phyloP scores from a whole-genome alignment of 2,113 vertebrate genomes.

The Chunga burmeisteri region DNA sequence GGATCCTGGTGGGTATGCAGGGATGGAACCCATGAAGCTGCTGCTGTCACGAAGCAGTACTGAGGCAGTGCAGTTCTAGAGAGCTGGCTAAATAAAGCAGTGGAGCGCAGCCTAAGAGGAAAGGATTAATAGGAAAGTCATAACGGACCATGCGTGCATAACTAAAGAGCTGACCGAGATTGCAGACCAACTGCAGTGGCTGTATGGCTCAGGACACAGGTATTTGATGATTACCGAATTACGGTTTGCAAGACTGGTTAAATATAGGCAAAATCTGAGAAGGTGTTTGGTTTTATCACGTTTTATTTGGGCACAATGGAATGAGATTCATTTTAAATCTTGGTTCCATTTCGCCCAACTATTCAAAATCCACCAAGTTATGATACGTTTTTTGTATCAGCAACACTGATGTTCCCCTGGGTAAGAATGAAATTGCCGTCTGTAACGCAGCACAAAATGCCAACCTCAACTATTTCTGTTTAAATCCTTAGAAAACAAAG shows the following conservation, averaged over 20 bases:
- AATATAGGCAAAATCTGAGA: neutral
- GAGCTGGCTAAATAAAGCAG: neutral
- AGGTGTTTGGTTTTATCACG: neutral
- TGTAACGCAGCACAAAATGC: neutral
- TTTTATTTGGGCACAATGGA: neutral
- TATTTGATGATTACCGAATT: neutral
- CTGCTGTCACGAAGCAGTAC: rapidly evolving
- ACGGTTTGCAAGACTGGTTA: neutral
- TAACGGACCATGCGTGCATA: rapidly evolving
- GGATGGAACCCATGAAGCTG: neutral
- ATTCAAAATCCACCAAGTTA: neutral
- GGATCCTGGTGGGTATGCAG: neutral
- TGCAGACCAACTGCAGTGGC: neutral
- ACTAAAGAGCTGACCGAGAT: neutral
- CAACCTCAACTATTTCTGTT: neutral
- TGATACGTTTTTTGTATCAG: neutral
- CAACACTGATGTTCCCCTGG: neutral
- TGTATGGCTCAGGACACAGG: neutral
- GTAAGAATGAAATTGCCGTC: neutral
- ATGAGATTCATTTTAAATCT: neutral
- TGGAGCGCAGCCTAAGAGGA: neutral
- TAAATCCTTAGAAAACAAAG: neutral
- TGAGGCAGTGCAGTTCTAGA: neutral
- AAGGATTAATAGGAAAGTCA: neutral
- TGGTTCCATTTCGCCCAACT: neutral